phyloP scores from a whole-genome alignment of 2,888 invertebrate genomes.

The Acanthococcus lagerstroemiae region DNA sequence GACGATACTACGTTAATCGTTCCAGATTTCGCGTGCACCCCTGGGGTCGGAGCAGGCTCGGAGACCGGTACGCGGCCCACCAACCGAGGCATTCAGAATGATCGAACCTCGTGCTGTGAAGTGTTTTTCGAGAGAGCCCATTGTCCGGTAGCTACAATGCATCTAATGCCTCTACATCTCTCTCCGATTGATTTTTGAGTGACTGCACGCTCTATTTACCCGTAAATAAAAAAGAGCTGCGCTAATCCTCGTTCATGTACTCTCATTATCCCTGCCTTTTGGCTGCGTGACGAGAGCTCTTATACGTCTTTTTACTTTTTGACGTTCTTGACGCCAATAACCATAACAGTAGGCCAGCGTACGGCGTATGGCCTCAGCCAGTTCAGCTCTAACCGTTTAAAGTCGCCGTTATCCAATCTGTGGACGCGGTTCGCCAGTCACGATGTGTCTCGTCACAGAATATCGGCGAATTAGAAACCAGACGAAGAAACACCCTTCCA shows the following conservation, averaged over 20 bases:
- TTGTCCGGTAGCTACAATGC: slow-evolving; percentile 26
- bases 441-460: too few relatives aligned
- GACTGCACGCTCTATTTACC: slow-evolving; percentile 26
- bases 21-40: slow-evolving; percentile 21
- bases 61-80: slow-evolving; percentile 17
- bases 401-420: too few relatives aligned
- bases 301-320: neutral
- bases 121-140: slow-evolving; percentile 25
- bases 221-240: slow-evolving; percentile 16
- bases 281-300: neutral
- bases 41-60: slow-evolving; percentile 11
- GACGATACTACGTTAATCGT: neutral
- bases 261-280: neutral
- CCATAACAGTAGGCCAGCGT: too few relatives aligned
- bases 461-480: too few relatives aligned
- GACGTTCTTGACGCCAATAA: neutral
- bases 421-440: too few relatives aligned
- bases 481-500: too few relatives aligned
- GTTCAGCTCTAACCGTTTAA: too few relatives aligned
- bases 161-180: slow-evolving; percentile 15
- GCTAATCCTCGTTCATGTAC: neutral
- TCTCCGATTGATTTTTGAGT: slow-evolving; percentile 23
- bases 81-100: slow-evolving; percentile 19
- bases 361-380: too few relatives aligned
- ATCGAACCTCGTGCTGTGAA: slow-evolving; percentile 21